These are phyloP conservation scores for Oikopleura dioica DNA, from an alignment of 23 tunicate genomes.

Conservation along the genomic window DNA sequence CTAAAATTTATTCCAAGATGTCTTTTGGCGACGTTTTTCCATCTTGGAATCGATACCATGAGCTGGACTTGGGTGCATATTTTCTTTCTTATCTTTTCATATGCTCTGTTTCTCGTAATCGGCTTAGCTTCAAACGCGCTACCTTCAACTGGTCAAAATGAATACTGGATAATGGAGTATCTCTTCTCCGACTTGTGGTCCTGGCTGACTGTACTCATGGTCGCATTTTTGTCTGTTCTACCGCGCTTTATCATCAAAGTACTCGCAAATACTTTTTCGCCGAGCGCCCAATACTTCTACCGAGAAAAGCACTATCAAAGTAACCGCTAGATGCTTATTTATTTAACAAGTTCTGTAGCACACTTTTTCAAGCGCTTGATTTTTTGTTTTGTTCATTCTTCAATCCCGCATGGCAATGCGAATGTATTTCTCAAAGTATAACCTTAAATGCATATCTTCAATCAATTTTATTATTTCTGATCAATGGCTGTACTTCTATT, in stretches of 20 bases:
- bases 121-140: not conserved
- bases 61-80: conserved; percentile 44
- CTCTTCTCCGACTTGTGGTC: not conserved
- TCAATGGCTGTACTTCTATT: too few relatives aligned
- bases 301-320: too few relatives aligned
- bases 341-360: too few relatives aligned
- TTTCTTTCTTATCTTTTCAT: not conserved
- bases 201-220: not conserved
- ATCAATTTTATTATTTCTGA: too few relatives aligned
- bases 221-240: not conserved
- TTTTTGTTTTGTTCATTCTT: too few relatives aligned
- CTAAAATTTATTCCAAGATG: too few relatives aligned
- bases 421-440: too few relatives aligned
- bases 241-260: not conserved
- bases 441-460: too few relatives aligned
- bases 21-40: conserved; percentile 46
- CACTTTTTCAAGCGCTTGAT: too few relatives aligned
- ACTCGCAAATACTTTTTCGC: not conserved
- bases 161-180: not conserved
- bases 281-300: too few relatives aligned
- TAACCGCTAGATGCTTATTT: too few relatives aligned
- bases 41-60: conserved; percentile 92
- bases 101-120: not conserved
- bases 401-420: too few relatives aligned
- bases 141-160: not conserved